phyloP scores from a whole-genome alignment of 2,797 vertebrate genomes.

The Coracias cyanogaster region DNA sequence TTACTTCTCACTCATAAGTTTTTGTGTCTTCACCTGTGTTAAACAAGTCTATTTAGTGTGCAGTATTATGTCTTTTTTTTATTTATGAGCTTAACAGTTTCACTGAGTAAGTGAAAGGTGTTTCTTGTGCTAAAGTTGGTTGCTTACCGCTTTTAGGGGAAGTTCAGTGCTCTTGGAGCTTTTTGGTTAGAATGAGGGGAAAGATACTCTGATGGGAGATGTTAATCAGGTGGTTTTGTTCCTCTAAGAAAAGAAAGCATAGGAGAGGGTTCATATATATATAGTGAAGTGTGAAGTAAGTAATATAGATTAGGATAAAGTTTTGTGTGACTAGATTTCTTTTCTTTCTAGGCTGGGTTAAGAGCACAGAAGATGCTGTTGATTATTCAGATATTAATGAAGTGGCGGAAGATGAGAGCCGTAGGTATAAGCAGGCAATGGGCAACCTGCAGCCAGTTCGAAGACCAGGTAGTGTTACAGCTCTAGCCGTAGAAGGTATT shows the following conservation, averaged over 20 bases:
- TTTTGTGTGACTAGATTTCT: background rate
- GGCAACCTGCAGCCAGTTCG: slow-evolving; percentile 88
- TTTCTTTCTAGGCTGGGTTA: slow-evolving; percentile 89
- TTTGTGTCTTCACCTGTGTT: background rate
- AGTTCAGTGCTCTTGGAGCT: background rate
- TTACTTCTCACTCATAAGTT: accelerated
- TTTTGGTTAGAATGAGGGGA: background rate
- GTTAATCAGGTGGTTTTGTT: background rate
- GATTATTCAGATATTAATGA: slow-evolving; percentile 99
- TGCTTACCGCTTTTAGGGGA: background rate
- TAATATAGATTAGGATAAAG: background rate
- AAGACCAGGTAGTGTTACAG: slow-evolving; percentile 81
- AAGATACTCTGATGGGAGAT: background rate
- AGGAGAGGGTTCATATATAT: background rate
- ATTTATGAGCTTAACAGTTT: background rate
- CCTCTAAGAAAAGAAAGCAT: background rate
- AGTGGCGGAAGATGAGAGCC: slow-evolving; percentile 96
- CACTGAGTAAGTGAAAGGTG: background rate
- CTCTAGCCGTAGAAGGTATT: background rate
- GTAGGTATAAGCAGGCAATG: slow-evolving; percentile 94
- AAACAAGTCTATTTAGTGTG: background rate
- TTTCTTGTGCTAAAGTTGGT: background rate
- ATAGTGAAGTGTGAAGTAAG: background rate
- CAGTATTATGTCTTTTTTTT: background rate
- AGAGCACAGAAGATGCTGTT: slow-evolving; percentile 95